phyloP scores from a whole-genome alignment of 2,113 vertebrate genomes.

The Loxodonta africana region DNA sequence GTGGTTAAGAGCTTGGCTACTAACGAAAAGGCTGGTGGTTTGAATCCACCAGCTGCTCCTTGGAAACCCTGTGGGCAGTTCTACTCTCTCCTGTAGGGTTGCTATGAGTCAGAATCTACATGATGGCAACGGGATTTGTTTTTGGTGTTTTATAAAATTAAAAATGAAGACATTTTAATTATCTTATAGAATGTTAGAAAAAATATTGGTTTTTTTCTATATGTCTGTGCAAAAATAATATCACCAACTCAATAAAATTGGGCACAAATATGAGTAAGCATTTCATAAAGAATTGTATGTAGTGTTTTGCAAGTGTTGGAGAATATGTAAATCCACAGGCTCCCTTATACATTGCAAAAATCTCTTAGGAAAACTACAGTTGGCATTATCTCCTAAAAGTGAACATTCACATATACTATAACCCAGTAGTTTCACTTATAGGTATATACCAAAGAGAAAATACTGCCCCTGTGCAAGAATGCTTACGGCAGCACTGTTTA shows the following conservation, averaged over 20 bases:
- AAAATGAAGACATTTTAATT: slow-evolving; percentile 21
- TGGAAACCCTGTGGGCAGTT: no score
- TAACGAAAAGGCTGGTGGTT: no score
- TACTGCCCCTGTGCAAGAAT: not conserved
- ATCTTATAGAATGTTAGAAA: not conserved
- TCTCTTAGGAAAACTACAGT: slow-evolving; percentile 5
- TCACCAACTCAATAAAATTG: not conserved
- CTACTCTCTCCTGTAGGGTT: no score
- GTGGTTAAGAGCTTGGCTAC: no score
- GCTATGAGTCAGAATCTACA: no score
- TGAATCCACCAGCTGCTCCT: no score
- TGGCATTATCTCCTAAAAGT: not conserved
- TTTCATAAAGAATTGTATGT: not conserved
- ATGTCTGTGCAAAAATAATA: not conserved
- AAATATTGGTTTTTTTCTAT: not conserved
- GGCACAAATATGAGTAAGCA: not conserved
- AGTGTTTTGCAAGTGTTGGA: not conserved
- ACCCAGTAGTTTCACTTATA: not conserved
- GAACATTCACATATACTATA: not conserved
- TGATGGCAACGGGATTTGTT: no score
- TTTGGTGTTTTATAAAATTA: not conserved
- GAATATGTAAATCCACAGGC: not conserved
- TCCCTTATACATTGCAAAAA: not conserved
- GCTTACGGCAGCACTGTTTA: not conserved
- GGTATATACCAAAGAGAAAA: slow-evolving; percentile 1